A percentile compares a stretch with the other conserved stretches of the same genome.
Evolutionary conservation across 1,140 invertebrate species (phyloP).

Genomic region (Zaprionus gabonicus): DNA sequence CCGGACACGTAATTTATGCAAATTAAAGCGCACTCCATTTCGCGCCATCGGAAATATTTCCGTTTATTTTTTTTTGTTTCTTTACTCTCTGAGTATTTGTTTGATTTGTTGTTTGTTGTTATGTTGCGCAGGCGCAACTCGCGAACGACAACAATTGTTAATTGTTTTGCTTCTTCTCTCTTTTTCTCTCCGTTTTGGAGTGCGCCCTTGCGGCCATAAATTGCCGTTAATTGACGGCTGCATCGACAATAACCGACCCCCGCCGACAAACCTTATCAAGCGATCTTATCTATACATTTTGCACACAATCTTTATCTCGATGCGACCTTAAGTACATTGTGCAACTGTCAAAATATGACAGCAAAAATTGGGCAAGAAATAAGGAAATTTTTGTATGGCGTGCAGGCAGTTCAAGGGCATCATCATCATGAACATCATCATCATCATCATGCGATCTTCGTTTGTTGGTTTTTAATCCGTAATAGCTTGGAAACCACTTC

Average conservation of each 20-base stretch:
- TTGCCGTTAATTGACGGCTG: conserved; percentile 76
- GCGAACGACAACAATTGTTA: conserved; percentile 71
- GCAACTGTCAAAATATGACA: conserved; percentile 47
- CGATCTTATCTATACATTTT: conserved; percentile 35
- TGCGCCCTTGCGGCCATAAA: conserved; percentile 63
- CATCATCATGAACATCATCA: conserved; percentile 11
- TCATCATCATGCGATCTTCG: conserved; percentile 16
- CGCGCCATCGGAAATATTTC: conserved; percentile 68
- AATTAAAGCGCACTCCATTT: conserved; percentile 82
- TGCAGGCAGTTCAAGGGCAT: conserved; percentile 1
- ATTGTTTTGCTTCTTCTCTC: conserved; percentile 63
- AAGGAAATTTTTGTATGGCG: not conserved
- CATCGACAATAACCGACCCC: not conserved
- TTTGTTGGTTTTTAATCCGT: conserved; percentile 32
- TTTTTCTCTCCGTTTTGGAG: conserved; percentile 14
- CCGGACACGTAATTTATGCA: conserved; percentile 70
- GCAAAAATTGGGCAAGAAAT: conserved; percentile 20
- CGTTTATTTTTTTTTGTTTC: conserved; percentile 34
- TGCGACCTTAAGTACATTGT: conserved; percentile 1
- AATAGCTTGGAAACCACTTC: conserved; percentile 28
- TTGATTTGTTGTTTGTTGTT: conserved; percentile 77
- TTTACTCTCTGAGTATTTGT: conserved; percentile 49
- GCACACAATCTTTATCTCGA: conserved; percentile 13
- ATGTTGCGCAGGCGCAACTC: conserved; percentile 67
- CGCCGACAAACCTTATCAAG: conserved; percentile 10